A percentile compares a stretch with the other conserved stretches of the same genome.
Conservation (phyloP, 2,797 vertebrate species). For the Takifugu rubripes region DNA sequence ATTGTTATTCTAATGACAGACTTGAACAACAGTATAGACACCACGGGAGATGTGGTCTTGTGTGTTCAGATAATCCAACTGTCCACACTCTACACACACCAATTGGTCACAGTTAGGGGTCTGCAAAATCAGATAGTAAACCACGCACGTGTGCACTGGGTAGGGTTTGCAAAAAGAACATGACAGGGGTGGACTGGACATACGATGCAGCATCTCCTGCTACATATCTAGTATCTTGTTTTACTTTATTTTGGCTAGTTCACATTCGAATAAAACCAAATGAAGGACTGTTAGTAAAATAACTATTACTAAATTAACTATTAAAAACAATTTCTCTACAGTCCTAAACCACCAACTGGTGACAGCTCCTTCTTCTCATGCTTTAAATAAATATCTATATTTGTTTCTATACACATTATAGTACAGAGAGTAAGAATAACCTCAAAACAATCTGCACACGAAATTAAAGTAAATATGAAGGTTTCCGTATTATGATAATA, state of each 20-base stretch:
- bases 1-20: constrained; percentile 82
- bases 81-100: constrained; percentile 56
- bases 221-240: background rate
- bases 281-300: too few species aligned
- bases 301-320: too few species aligned
- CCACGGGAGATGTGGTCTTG: constrained; percentile 50
- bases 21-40: constrained; percentile 77
- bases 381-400: too few species aligned
- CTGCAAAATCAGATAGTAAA: constrained; percentile 72
- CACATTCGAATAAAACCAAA: background rate
- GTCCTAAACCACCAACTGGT: too few species aligned
- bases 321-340: too few species aligned
- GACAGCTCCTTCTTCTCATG: too few species aligned
- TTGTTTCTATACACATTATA: too few species aligned
- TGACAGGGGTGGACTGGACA: background rate
- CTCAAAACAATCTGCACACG: too few species aligned
- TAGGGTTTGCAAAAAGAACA: constrained; percentile 6
- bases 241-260: background rate
- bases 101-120: constrained; percentile 73
- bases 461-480: too few species aligned
- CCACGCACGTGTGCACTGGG: constrained; percentile 26
- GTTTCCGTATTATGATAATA: too few species aligned
- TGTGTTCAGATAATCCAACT: constrained; percentile 75
- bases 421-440: too few species aligned
- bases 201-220: background rate